Evolutionary conservation across 2,888 invertebrate genomes (phyloP).

Genomic region (Limenitis arthemis): DNA sequence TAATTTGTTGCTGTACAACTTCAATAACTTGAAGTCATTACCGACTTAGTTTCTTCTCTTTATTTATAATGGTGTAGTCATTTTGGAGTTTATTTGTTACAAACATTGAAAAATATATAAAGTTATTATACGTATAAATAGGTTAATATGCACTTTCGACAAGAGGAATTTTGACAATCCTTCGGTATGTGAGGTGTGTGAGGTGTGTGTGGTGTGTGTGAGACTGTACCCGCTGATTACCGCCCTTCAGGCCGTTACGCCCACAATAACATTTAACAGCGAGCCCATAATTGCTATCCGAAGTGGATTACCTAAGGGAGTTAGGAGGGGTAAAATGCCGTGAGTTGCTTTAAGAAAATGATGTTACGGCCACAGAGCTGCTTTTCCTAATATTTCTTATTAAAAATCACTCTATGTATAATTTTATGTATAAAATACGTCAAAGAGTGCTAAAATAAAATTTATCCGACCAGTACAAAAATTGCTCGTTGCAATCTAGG

Average conservation of each 20-base stretch:
- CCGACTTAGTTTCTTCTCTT: no score
- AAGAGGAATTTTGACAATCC: conserved; percentile 4
- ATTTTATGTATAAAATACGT: background rate
- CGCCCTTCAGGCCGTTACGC: conserved; percentile 30
- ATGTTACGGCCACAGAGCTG: no score
- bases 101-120: background rate
- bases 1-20: no score
- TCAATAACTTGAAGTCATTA: no score
- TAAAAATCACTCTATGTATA: no score
- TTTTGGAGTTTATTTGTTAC: no score
- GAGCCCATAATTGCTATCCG: conserved; percentile 27
- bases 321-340: no score
- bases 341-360: no score
- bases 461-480: conserved; percentile 39
- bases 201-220: conserved; percentile 1
- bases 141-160: background rate
- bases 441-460: conserved; percentile 3
- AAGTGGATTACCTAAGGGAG: no score
- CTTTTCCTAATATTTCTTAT: no score
- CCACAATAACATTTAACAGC: conserved; percentile 33
- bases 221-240: conserved; percentile 35
- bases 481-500: conserved; percentile 59
- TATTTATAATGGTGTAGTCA: no score
- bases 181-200: background rate
- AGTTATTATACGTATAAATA: background rate